Evolutionary conservation across 2,888 invertebrate species (phyloP), one percentile per base, ranked within the genome.

Genomic region (Maniola hyperantus): DNA sequence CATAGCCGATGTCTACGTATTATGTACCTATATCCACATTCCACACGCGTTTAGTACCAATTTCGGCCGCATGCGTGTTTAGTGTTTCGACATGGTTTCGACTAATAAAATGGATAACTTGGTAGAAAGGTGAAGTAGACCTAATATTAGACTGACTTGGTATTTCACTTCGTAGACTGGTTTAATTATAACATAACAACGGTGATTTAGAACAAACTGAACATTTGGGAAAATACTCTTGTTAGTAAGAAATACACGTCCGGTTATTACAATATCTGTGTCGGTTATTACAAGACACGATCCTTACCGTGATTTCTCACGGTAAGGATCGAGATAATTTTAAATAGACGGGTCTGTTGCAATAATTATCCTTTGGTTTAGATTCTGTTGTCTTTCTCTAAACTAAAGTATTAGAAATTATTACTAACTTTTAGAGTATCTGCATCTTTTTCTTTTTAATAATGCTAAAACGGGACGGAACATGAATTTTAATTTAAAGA

Each of bases 161-260:
- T 34, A 36, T 54, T 53, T 33, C 33, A 33, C 13, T n/a, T 1
- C 1, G 48, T 18, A 36, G 18, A 39, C 36, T 36, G 18, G 36
- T 36, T 55, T 55, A 55, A 55, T 55, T 55, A 55, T 39, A 55
- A 55, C 36, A 55, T 55, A 55, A 55, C 55, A 55, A 10, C 34
- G 54, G 36, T 18, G 4, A 55, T 36, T 36, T 36, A 15, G 55
- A 55, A 13, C 36, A 18, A 39, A 36, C 18, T 18, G 10, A 55
- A 18, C 36, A 36, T 15, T 36, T 36, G 15, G 10, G 36, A 5
- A 55, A 34, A 36, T 55, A 55, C 36, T n/a, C n/a, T 36, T 55
- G 15, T 18, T 5, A 18, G 36, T 55, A 55, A 55, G 55, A 55
- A 55, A 55, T 36, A 55, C 36, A 55, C 15, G 15, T 36, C 34